These are phyloP conservation scores for Peromyscus californicus DNA, from an alignment of 2,113 vertebrate genomes.

Conservation along the genomic window DNA sequence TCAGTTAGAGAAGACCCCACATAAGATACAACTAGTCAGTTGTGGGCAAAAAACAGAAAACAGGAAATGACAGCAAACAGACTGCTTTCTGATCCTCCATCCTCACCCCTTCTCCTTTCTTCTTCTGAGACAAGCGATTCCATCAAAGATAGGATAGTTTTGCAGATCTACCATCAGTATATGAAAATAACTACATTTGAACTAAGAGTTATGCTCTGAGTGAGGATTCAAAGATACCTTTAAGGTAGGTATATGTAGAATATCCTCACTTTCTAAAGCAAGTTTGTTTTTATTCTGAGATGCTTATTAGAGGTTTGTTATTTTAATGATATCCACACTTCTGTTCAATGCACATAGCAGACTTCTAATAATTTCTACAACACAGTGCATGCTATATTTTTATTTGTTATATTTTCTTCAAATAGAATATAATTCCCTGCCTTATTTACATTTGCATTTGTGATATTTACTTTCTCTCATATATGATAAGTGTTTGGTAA, in stretches of 20 bases:
- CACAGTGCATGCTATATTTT: background rate
- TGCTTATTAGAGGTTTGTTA: background rate
- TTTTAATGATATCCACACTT: background rate
- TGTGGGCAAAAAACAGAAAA: background rate
- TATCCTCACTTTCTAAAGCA: background rate
- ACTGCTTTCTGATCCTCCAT: background rate
- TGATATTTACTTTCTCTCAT: background rate
- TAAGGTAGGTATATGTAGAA: background rate
- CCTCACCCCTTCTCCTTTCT: background rate
- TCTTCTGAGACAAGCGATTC: background rate
- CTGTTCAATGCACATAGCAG: background rate
- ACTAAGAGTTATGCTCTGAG: background rate
- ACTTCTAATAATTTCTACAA: background rate
- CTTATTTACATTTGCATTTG: background rate
- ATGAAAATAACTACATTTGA: background rate
- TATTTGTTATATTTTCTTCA: background rate
- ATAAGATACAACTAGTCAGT: background rate
- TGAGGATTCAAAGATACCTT: background rate
- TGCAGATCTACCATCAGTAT: background rate
- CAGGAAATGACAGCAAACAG: background rate
- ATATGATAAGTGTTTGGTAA: background rate
- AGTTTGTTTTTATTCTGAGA: background rate
- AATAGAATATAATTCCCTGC: background rate
- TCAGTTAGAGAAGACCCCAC: background rate
- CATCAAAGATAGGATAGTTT: background rate